A percentile compares a stretch with the other conserved stretches of the same genome.
phyloP scores from a whole-genome alignment of 2,797 vertebrate genomes.

The Coluber constrictor region DNA sequence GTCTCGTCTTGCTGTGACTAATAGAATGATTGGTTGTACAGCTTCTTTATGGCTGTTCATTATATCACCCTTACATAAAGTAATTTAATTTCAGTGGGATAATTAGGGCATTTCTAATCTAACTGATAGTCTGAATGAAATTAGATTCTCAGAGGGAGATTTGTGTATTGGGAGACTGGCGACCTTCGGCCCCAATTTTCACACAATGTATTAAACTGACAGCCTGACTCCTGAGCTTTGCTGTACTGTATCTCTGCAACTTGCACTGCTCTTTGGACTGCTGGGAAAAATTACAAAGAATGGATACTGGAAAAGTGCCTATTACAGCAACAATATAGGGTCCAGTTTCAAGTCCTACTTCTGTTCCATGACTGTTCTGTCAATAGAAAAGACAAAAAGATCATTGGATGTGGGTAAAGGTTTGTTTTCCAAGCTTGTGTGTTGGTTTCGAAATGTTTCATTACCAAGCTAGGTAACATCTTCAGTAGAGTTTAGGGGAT shows the following conservation, averaged over 20 bases:
- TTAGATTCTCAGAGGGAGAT: conserved; percentile 77
- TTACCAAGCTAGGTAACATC: not conserved
- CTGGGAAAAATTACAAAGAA: conserved; percentile 26
- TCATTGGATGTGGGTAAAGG: not conserved
- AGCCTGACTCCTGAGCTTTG: conserved; percentile 64
- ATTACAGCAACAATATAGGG: not conserved
- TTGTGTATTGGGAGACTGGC: conserved; percentile 76
- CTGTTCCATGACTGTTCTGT: not conserved
- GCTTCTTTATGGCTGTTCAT: conserved; percentile 79
- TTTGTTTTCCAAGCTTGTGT: not conserved
- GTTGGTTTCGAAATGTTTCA: not conserved
- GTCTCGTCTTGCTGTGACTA: conserved; percentile 76
- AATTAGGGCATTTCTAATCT: conserved; percentile 83
- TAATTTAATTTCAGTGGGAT: conserved; percentile 80
- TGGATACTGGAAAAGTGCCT: not conserved
- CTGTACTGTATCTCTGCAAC: conserved; percentile 53
- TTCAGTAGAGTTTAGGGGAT: too few relatives aligned
- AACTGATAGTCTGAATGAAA: conserved; percentile 82
- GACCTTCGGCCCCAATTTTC: conserved; percentile 79
- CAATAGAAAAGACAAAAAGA: not conserved
- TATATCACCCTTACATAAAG: conserved; percentile 80
- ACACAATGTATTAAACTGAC: conserved; percentile 76
- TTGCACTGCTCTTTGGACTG: conserved; percentile 41
- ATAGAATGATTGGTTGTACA: conserved; percentile 82
- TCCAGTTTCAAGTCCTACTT: not conserved